Conservation (phyloP, 2,888 invertebrate genomes). For the Oligia latruncula region DNA sequence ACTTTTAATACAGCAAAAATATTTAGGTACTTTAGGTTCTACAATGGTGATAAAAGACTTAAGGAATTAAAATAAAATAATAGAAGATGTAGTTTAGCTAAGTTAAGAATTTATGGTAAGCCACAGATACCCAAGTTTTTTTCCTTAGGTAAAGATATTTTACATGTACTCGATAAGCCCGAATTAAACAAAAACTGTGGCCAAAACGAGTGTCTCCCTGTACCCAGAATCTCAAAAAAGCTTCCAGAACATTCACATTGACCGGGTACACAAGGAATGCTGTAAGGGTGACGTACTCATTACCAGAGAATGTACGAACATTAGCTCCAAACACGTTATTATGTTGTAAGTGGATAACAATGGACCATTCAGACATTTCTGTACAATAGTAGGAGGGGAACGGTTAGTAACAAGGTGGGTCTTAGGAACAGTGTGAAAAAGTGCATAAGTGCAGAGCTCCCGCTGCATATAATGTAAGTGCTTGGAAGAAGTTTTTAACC, state of each 20-base stretch:
- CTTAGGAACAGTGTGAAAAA: slow-evolving; percentile 25
- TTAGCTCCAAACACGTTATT: slow-evolving; percentile 50
- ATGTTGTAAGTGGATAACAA: slow-evolving; percentile 66
- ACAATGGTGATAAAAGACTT: neutral
- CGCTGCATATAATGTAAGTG: neutral
- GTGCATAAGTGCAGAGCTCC: neutral
- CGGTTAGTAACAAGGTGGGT: slow-evolving; percentile 13
- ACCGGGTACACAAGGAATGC: slow-evolving; percentile 9
- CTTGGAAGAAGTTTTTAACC: neutral
- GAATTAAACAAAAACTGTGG: neutral
- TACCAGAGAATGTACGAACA: slow-evolving; percentile 31
- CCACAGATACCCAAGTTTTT: neutral
- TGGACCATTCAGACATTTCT: slow-evolving; percentile 72
- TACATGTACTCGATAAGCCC: too few species aligned
- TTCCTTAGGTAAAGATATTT: neutral
- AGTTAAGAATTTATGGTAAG: neutral
- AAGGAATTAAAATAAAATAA: neutral
- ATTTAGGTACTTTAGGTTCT: neutral
- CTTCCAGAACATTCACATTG: slow-evolving; percentile 25
- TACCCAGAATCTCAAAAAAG: neutral
- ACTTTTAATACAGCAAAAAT: neutral
- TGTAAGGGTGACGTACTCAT: slow-evolving; percentile 33
- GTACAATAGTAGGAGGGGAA: slow-evolving; percentile 48
- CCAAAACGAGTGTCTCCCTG: too few species aligned
- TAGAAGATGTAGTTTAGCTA: neutral